Percentiles rank a stretch among this genome's conserved stretches.
phyloP scores from a whole-genome alignment of 2,113 vertebrate genomes.

The Herpailurus yagouaroundi region DNA sequence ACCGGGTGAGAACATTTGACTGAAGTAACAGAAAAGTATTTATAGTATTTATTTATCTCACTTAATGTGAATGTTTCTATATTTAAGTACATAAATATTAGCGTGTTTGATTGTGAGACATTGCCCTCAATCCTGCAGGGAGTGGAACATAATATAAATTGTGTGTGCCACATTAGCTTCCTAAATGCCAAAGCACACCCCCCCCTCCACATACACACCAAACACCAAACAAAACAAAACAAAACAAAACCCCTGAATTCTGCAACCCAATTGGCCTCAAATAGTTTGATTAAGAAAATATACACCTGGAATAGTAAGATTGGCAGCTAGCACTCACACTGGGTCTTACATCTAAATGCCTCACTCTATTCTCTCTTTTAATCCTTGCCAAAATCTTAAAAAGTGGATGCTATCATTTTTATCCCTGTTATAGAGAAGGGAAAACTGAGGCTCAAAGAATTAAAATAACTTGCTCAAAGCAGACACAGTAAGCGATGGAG shows the following conservation, averaged over 20 bases:
- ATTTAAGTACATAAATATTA: conserved; percentile 2
- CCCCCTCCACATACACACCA: no score
- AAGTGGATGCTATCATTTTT: neutral
- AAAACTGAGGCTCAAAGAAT: neutral
- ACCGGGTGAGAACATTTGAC: neutral
- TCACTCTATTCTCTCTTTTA: neutral
- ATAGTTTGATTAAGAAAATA: neutral
- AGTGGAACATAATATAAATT: neutral
- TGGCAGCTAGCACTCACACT: neutral
- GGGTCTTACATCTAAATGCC: neutral
- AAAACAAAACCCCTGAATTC: neutral
- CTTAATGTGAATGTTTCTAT: neutral
- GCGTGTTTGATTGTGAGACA: neutral
- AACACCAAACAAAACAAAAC: neutral
- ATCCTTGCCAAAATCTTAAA: neutral
- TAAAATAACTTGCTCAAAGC: neutral
- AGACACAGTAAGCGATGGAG: neutral
- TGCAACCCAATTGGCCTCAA: neutral
- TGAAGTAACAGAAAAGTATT: neutral
- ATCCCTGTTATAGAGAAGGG: neutral
- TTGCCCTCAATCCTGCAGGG: neutral
- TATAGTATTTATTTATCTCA: neutral
- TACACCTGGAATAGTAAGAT: neutral
- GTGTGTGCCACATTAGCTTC: neutral
- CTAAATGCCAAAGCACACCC: neutral